Evolutionary conservation across 2,113 vertebrate species (phyloP).

Genomic region (Gymnocephalus cernua): DNA sequence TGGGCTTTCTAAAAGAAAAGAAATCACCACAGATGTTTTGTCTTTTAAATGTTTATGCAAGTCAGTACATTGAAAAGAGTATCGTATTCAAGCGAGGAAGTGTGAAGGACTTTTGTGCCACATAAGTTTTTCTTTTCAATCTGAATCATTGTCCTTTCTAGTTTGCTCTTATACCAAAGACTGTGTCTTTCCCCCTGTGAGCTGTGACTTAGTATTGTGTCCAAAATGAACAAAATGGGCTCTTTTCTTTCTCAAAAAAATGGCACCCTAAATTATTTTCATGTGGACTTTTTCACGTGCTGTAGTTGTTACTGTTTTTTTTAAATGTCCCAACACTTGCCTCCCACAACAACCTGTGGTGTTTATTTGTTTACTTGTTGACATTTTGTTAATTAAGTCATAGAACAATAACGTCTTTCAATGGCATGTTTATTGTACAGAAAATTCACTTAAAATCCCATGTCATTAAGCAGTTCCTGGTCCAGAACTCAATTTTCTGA

Average conservation of each 20-base stretch:
- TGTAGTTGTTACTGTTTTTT: constrained; percentile 73
- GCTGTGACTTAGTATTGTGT: constrained; percentile 68
- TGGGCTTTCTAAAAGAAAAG: constrained; percentile 17
- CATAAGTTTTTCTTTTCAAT: constrained; percentile 76
- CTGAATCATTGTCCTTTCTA: constrained; percentile 73
- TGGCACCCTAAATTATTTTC: constrained; percentile 55
- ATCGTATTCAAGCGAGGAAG: constrained; percentile 87
- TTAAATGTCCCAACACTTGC: constrained; percentile 21
- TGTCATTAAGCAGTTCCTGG: constrained; percentile 6
- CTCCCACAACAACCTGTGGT: constrained; percentile 16
- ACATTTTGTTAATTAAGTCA: constrained; percentile 28
- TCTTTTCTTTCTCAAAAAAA: constrained; percentile 30
- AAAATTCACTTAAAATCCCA: constrained; percentile 25
- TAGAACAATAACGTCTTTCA: constrained; percentile 36
- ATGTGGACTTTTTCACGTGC: constrained; percentile 70
- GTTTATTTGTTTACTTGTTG: constrained; percentile 34
- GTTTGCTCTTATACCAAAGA: constrained; percentile 92
- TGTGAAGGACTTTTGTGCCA: constrained; percentile 84
- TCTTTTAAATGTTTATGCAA: constrained; percentile 87
- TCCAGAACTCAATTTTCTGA: constrained; percentile 2
- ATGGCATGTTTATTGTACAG: constrained; percentile 63
- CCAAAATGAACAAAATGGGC: constrained; percentile 56
- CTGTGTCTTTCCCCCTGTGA: constrained; percentile 79
- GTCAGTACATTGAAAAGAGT: constrained; percentile 80
- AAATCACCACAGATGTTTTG: constrained; percentile 22